phyloP scores from a whole-genome alignment of 2,888 invertebrate species.

The Napeogenes sylphis region DNA sequence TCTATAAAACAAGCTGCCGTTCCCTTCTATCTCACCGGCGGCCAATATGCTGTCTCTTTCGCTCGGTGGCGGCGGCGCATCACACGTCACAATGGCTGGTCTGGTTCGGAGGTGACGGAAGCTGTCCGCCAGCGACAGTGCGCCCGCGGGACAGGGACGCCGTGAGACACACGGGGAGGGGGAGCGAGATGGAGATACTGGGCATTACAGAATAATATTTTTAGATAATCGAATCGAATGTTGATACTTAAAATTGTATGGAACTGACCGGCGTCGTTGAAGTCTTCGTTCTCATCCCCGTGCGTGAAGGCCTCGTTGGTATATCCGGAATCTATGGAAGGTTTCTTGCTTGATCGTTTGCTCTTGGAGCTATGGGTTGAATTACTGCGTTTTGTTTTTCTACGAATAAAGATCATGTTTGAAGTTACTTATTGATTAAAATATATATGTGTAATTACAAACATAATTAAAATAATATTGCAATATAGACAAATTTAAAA shows the following conservation, averaged over 20 bases:
- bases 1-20: not conserved
- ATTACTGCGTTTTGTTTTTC: slow-evolving; percentile 48
- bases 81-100: slow-evolving; percentile 90
- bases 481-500: not conserved
- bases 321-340: slow-evolving; percentile 60
- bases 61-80: slow-evolving; percentile 89
- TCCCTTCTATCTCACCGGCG: slow-evolving; percentile 59
- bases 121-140: slow-evolving; percentile 88
- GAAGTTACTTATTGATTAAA: not conserved
- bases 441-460: too few relatives aligned
- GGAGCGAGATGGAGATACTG: not conserved
- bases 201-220: too few relatives aligned
- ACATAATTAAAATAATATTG: too few relatives aligned
- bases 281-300: slow-evolving; percentile 44
- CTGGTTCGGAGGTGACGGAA: slow-evolving; percentile 93
- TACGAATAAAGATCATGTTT: slow-evolving; percentile 29
- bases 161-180: slow-evolving; percentile 48
- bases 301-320: slow-evolving; percentile 53
- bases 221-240: slow-evolving; percentile 47
- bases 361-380: slow-evolving; percentile 54
- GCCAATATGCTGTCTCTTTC: slow-evolving; percentile 80
- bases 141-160: slow-evolving; percentile 72
- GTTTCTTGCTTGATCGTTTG: slow-evolving; percentile 46
- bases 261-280: slow-evolving; percentile 38
- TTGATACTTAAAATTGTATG: slow-evolving; percentile 50